These are phyloP conservation scores for Labeo catla DNA, from an alignment of 2,113 vertebrate species.

Conservation along the genomic window DNA sequence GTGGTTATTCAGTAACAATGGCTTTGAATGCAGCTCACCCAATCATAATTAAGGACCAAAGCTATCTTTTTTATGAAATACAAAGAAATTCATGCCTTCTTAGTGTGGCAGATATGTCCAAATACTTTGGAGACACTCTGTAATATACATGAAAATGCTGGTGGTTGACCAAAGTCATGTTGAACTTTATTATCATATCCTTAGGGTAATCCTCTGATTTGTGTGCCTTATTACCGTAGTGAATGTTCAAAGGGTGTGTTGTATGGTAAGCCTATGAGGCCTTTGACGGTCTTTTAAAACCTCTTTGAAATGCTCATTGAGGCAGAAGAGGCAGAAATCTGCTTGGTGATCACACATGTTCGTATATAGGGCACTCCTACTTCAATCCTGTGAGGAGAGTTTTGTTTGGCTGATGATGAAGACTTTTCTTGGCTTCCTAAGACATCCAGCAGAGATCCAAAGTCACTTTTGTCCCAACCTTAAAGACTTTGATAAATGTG, in stretches of 20 bases:
- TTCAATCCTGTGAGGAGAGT: slow-evolving; percentile 58
- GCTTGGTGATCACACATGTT: slow-evolving; percentile 50
- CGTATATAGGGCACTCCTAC: slow-evolving; percentile 61
- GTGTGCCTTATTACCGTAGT: not conserved
- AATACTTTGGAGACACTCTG: not conserved
- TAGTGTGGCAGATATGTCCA: not conserved
- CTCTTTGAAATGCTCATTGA: not conserved
- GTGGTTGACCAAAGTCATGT: not conserved
- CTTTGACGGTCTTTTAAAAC: not conserved
- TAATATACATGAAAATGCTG: not conserved
- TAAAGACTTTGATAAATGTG: slow-evolving; percentile 20
- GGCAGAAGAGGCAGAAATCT: slow-evolving; percentile 8
- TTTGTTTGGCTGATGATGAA: slow-evolving; percentile 66
- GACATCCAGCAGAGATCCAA: slow-evolving; percentile 41
- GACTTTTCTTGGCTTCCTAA: slow-evolving; percentile 34
- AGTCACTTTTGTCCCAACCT: slow-evolving; percentile 38
- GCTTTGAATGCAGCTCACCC: not conserved
- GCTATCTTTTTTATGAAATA: not conserved
- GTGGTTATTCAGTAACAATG: not conserved
- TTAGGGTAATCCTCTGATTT: not conserved
- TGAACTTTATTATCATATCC: not conserved
- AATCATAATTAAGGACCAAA: not conserved
- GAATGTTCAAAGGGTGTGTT: not conserved
- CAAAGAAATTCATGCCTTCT: not conserved
- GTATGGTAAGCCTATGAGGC: not conserved